phyloP scores from a whole-genome alignment of 2,888 invertebrate genomes.

The Sericinus montela region DNA sequence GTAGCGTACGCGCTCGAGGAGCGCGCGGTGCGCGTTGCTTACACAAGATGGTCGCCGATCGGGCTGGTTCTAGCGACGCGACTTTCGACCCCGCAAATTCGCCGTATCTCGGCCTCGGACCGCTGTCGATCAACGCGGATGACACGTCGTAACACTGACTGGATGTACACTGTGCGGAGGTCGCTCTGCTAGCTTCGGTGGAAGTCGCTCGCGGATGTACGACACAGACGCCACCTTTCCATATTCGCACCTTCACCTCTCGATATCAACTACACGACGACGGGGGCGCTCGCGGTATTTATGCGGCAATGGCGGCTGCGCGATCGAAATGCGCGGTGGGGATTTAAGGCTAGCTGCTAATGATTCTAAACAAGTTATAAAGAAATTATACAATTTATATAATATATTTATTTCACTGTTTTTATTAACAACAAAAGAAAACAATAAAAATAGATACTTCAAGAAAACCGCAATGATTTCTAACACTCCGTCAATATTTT shows the following conservation, averaged over 20 bases:
- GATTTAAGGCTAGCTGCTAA: slow-evolving; percentile 46
- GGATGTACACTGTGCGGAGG: slow-evolving; percentile 57
- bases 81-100: slow-evolving; percentile 33
- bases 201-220: slow-evolving; percentile 67
- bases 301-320: slow-evolving; percentile 67
- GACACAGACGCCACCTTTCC: slow-evolving; percentile 73
- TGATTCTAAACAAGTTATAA: neutral
- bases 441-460: too few species aligned
- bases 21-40: slow-evolving; percentile 36
- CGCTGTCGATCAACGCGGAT: slow-evolving; percentile 70
- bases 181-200: slow-evolving; percentile 75
- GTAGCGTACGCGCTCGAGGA: slow-evolving; percentile 39
- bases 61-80: slow-evolving; percentile 34
- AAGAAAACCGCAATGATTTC: too few species aligned
- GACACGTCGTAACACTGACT: slow-evolving; percentile 77
- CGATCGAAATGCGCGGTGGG: slow-evolving; percentile 58
- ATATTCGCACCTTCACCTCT: slow-evolving; percentile 74
- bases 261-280: slow-evolving; percentile 75
- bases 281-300: slow-evolving; percentile 56
- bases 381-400: too few species aligned
- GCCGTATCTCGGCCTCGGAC: slow-evolving; percentile 61
- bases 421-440: too few species aligned
- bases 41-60: slow-evolving; percentile 64
- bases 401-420: too few species aligned
- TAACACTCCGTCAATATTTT: too few species aligned